A percentile compares a stretch with the other conserved stretches of the same genome.
Evolutionary conservation across 2,888 invertebrate species (phyloP).

Genomic region (Tiliacea aurago): DNA sequence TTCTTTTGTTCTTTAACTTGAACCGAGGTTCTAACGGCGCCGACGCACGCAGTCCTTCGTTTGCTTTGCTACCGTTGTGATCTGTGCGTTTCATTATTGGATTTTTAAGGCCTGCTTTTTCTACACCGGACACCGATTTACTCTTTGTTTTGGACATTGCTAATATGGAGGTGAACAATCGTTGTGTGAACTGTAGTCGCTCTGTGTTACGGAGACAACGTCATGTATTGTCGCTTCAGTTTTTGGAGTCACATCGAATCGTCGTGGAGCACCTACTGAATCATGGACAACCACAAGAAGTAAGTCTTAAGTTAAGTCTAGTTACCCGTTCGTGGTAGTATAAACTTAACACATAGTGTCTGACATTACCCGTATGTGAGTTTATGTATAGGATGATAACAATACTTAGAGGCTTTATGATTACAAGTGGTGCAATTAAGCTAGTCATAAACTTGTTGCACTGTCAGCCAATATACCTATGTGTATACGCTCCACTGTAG

Average conservation of each 20-base stretch:
- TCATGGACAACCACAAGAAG: conserved; percentile 26
- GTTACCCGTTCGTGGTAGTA: conserved; percentile 15
- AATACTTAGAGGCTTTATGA: conserved; percentile 20
- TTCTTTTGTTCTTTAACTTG: conserved; percentile 16
- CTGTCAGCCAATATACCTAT: conserved; percentile 20
- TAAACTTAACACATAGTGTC: conserved; percentile 16
- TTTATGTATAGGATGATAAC: conserved; percentile 20
- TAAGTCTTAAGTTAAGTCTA: conserved; percentile 20
- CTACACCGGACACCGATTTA: neutral
- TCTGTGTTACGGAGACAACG: conserved; percentile 20
- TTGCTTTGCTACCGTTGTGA: conserved; percentile 19
- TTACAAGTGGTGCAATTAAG: conserved; percentile 18
- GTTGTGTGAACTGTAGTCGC: conserved; percentile 26
- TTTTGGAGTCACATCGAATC: conserved; percentile 19
- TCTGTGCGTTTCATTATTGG: conserved; percentile 15
- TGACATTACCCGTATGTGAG: conserved; percentile 17
- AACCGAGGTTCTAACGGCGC: conserved; percentile 13
- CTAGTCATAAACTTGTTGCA: conserved; percentile 19
- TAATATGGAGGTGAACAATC: conserved; percentile 24
- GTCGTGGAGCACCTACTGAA: conserved; percentile 20
- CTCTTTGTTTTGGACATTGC: conserved; percentile 25
- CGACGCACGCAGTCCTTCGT: conserved; percentile 17
- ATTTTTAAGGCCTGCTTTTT: conserved; percentile 4
- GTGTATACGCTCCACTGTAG: conserved; percentile 21
- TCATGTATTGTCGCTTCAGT: conserved; percentile 22